phyloP scores from a whole-genome alignment of 1,140 invertebrate species.

The Drusus annulatus region DNA sequence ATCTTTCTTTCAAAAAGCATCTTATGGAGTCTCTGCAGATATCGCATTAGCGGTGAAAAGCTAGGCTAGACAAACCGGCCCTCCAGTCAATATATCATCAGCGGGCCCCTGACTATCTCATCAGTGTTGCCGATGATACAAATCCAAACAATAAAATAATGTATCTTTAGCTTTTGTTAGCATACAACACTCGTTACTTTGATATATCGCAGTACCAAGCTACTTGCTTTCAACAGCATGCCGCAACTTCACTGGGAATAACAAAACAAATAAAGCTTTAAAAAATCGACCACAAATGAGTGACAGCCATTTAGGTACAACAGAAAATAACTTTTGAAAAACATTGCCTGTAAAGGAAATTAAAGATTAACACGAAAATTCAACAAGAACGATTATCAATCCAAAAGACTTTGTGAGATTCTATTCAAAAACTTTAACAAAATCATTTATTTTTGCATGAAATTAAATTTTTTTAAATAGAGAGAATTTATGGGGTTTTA shows the following conservation, averaged over 20 bases:
- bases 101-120: not conserved
- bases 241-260: slow-evolving; percentile 55
- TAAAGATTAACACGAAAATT: too few species aligned
- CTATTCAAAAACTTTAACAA: too few species aligned
- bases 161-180: slow-evolving; percentile 22
- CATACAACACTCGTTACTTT: slow-evolving; percentile 5
- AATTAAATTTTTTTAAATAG: not conserved
- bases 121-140: not conserved
- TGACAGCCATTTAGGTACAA: too few species aligned
- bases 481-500: not conserved
- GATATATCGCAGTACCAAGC: slow-evolving; percentile 8
- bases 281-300: slow-evolving; percentile 41
- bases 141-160: slow-evolving; percentile 2
- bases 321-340: too few species aligned
- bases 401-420: too few species aligned
- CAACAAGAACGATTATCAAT: too few species aligned
- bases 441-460: not conserved
- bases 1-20: slow-evolving; percentile 16
- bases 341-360: too few species aligned
- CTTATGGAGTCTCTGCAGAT: slow-evolving; percentile 3
- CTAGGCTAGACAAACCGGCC: slow-evolving; percentile 1
- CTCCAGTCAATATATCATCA: not conserved
- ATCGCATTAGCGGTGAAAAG: slow-evolving; percentile 5
- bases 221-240: slow-evolving; percentile 40
- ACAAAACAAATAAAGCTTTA: slow-evolving; percentile 52